These are phyloP conservation scores for Coecobrya sp. DNA, from an alignment of 2,888 invertebrate species.

Conservation along the genomic window DNA sequence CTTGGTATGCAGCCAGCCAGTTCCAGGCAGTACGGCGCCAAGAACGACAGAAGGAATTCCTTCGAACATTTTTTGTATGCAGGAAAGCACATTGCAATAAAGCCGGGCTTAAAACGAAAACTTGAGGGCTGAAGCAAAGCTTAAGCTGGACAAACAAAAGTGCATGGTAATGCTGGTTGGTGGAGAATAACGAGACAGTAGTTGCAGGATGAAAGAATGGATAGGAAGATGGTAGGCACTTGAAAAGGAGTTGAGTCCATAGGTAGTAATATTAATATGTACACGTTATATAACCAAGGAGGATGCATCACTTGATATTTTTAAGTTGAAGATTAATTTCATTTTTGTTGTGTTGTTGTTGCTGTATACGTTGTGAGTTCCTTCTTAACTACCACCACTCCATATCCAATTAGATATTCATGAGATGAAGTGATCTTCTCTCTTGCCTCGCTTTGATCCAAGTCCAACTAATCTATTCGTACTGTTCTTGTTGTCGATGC, in stretches of 20 bases:
- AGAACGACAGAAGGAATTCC: conserved; percentile 73
- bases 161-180: conserved; percentile 34
- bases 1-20: conserved; percentile 78
- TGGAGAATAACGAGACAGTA: not conserved
- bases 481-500: conserved; percentile 43
- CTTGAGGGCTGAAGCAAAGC: not conserved
- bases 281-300: not conserved
- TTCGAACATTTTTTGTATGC: conserved; percentile 58
- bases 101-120: conserved; percentile 44
- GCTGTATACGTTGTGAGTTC: not conserved
- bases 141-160: conserved; percentile 72
- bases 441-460: conserved; percentile 43
- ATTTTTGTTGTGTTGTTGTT: conserved; percentile 26
- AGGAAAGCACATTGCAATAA: conserved; percentile 44
- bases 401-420: conserved; percentile 83
- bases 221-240: not conserved
- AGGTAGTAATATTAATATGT: not conserved
- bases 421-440: conserved; percentile 77
- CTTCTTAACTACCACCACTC: conserved; percentile 51
- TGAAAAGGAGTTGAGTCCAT: not conserved
- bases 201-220: not conserved
- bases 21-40: conserved; percentile 77
- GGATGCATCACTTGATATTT: conserved; percentile 46
- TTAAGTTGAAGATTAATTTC: conserved; percentile 59
- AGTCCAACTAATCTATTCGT: conserved; percentile 44